These are phyloP conservation scores for Stegophylla sp. DNA, from an alignment of 2,888 invertebrate species.

Conservation along the genomic window DNA sequence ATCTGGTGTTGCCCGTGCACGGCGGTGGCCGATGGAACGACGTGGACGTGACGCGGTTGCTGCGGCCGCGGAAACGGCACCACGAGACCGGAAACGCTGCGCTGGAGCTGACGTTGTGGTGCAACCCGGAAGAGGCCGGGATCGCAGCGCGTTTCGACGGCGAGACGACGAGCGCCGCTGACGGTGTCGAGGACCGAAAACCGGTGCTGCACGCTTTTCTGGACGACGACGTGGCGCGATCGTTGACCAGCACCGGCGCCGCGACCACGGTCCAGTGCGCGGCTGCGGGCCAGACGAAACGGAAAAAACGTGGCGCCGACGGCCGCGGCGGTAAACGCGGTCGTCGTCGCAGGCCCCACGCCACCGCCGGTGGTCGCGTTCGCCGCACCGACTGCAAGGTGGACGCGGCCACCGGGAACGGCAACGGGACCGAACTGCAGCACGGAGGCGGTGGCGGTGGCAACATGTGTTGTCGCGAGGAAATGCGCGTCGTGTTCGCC, in stretches of 20 bases:
- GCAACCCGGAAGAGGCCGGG: background rate
- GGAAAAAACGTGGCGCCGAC: slow-evolving; percentile 1
- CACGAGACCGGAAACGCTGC: slow-evolving; percentile 30
- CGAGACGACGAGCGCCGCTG: background rate
- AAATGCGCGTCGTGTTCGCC: slow-evolving; percentile 73
- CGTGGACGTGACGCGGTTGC: slow-evolving; percentile 45
- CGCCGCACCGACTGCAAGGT: slow-evolving; percentile 37
- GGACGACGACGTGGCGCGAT: background rate
- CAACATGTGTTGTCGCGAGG: slow-evolving; percentile 71
- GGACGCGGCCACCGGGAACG: background rate
- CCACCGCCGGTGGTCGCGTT: background rate
- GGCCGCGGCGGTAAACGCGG: slow-evolving; percentile 6
- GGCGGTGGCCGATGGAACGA: slow-evolving; percentile 23
- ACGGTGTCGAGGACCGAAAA: background rate
- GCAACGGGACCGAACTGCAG: background rate
- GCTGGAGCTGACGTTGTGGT: slow-evolving; percentile 26
- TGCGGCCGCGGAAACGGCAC: slow-evolving; percentile 60
- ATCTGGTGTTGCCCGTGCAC: background rate
- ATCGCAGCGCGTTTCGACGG: background rate
- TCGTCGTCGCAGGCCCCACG: background rate
- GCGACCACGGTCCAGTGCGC: background rate
- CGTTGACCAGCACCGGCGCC: background rate
- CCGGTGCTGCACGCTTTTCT: slow-evolving; percentile 29
- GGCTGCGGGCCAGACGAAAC: background rate
- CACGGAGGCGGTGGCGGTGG: background rate